Conservation (phyloP, 2,888 invertebrate genomes). For the Halictus ligatus region DNA sequence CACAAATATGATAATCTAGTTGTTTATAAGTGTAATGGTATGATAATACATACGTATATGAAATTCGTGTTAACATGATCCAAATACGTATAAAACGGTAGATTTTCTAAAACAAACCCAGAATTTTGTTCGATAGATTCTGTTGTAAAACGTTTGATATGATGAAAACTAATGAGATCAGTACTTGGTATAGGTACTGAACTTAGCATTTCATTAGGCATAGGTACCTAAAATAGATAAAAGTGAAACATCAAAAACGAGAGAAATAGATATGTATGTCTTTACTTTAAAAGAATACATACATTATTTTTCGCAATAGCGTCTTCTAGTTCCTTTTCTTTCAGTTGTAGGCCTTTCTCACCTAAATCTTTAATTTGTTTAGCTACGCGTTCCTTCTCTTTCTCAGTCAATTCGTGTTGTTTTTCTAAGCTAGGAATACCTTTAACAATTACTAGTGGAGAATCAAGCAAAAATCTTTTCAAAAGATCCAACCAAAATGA, state of each 20-base stretch:
- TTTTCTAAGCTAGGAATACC: conserved; percentile 88
- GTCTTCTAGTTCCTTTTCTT: conserved; percentile 87
- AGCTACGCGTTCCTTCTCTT: conserved; percentile 90
- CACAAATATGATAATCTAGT: background rate
- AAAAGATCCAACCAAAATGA: conserved; percentile 91
- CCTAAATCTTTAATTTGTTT: conserved; percentile 89
- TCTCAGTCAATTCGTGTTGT: conserved; percentile 88
- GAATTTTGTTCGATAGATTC: conserved; percentile 84
- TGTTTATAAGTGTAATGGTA: conserved; percentile 1
- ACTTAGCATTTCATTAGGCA: conserved; percentile 90
- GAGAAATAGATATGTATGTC: conserved; percentile 11
- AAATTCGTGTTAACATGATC: conserved; percentile 94
- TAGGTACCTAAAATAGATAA: conserved; percentile 85
- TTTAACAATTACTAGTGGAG: conserved; percentile 87
- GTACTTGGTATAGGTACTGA: conserved; percentile 91
- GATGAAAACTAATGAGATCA: conserved; percentile 89
- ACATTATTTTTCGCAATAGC: conserved; percentile 93
- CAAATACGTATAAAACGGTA: conserved; percentile 91
- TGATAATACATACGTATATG: conserved; percentile 89
- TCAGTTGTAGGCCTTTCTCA: conserved; percentile 88
- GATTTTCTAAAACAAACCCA: conserved; percentile 86
- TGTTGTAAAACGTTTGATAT: conserved; percentile 85
- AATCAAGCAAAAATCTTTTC: conserved; percentile 88
- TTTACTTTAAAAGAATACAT: conserved; percentile 39
- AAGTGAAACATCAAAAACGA: conserved; percentile 25